Evolutionary conservation across 2,797 vertebrate genomes (phyloP), one percentile per base, ranked within the genome.

Genomic region (Selene dorsalis): DNA sequence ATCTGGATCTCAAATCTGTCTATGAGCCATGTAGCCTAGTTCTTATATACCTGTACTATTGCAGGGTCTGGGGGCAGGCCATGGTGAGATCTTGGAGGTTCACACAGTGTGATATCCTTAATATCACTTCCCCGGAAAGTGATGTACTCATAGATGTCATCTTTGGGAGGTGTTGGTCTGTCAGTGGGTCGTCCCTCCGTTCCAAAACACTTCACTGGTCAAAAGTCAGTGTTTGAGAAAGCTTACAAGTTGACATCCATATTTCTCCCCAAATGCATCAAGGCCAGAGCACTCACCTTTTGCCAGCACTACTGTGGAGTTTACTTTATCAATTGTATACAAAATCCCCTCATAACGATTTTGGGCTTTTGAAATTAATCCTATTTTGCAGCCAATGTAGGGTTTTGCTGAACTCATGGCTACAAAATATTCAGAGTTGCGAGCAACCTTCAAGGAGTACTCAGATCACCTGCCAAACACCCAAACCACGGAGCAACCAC

Each of bases 121-220:
- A 99, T 99, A 83, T 99, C 98, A 80, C 96, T 98, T 58, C 98
- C 98, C 50, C 97, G 93, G 88, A 99, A 99, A 69, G 99, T 99
- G 67, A 99, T 99, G 85, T 98, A 99, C 77, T 99, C 98, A 20
- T 97, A 99, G 52, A 99, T 89, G 28, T 98, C 97, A 83, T 98
- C 96, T 84, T 96, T 95, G 0, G 97, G 95, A 6, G 96, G 94
- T 9, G 96, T 96, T 2, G 98, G 98, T 80, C 96, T 93, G 68
- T 98, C 96, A 4, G 97, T 98, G 73, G 96, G 97, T 6, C 98
- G 96, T 56, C 97, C 96, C 90, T 99, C 98, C 0, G 98, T 99
- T n/a, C 98, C 98, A 64, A 97, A 98, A 64, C 98, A 99, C 73
- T 95, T 95, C 69, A 99, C 98, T 99, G 53, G 57, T 39, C 10